Base-by-base conservation (phyloP, 2,888 invertebrate genomes). In the Oscheius sp. region DNA sequence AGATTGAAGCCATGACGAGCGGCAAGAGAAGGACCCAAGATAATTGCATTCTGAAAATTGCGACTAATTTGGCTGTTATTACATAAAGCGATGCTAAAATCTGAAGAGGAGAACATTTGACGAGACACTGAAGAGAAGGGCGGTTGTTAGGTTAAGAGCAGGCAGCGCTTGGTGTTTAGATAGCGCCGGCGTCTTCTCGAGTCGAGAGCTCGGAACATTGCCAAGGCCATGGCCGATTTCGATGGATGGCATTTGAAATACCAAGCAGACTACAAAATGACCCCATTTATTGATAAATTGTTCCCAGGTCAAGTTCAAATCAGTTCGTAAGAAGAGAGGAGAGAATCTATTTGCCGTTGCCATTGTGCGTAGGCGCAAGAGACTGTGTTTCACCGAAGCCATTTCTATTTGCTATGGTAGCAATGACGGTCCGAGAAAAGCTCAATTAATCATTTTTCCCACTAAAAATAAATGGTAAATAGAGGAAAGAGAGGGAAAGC, bases 1-100 rank as follows among this genome's bases (percentile, higher is more conserved):
- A 79, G 42, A 79, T 79, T 33, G 66, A 71, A 31, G 73, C 75
- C 27, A 73, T 15, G 17, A 67, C 72, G 29, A 72, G 50, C 27
- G 71, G 69, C n/a, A 71, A 39, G 29, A 75, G 34, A n/a, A 55
- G 20, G 20, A 69, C 50, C 37, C 45, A 65, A 31, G 70, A 63
- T 33, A 74, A 63, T 23, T 53, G 68, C 74, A 74, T 74, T 61
- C 58, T 58, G 46, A 34, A 65, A 64, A 64, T 33, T 15, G 61
- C n/a, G 37, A 34, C 20, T 20, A 15, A 52, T 52, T 27, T 17
- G 2, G 5, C 17, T 20, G 27, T 12, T 33, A 64, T 55, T 34
- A 34, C 37, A 17, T 25, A 29, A 45, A 17, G 29, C 42, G 42
- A 61, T 33, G 61, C 45, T 29, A 45, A 61, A 61, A 57, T 37